Conservation (phyloP, 37 sponge, comb jelly and placozoan species). For the Beroe ovata region DNA sequence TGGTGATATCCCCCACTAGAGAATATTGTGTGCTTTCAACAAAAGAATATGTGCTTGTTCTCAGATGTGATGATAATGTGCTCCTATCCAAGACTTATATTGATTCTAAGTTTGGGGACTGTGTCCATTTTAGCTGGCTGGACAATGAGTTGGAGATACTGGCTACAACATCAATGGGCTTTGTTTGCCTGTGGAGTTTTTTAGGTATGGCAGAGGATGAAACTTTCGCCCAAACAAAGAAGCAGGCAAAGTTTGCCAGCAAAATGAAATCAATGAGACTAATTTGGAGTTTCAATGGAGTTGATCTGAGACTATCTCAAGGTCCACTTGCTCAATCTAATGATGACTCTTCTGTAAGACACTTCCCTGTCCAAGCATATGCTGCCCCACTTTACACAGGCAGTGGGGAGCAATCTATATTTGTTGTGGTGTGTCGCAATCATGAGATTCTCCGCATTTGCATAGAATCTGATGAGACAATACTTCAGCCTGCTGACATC, state of each 20-base stretch:
- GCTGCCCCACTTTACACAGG: conserved; percentile 41
- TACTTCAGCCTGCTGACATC: not conserved
- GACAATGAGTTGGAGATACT: conserved; percentile 13
- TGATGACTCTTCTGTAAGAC: not conserved
- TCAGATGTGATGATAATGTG: conserved; percentile 2
- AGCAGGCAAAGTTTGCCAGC: not conserved
- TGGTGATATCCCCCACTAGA: not conserved
- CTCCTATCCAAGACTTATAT: not conserved
- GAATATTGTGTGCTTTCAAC: not conserved
- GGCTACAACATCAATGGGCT: not conserved
- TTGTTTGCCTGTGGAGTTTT: not conserved
- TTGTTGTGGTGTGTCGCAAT: conserved; percentile 5
- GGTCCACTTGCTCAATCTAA: conserved; percentile 25
- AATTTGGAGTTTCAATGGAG: conserved; percentile 15
- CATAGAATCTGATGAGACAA: not conserved
- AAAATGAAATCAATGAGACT: not conserved
- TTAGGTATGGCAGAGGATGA: not conserved
- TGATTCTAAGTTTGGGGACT: not conserved
- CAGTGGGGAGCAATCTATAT: conserved; percentile 19
- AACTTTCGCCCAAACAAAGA: not conserved
- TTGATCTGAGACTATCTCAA: not conserved
- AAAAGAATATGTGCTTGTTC: not conserved
- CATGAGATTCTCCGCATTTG: conserved; percentile 8
- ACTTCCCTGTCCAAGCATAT: conserved; percentile 7
- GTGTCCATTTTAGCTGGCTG: not conserved